Evolutionary conservation across 2,888 invertebrate species (phyloP).

Genomic region (Ectemnius lituratus): DNA sequence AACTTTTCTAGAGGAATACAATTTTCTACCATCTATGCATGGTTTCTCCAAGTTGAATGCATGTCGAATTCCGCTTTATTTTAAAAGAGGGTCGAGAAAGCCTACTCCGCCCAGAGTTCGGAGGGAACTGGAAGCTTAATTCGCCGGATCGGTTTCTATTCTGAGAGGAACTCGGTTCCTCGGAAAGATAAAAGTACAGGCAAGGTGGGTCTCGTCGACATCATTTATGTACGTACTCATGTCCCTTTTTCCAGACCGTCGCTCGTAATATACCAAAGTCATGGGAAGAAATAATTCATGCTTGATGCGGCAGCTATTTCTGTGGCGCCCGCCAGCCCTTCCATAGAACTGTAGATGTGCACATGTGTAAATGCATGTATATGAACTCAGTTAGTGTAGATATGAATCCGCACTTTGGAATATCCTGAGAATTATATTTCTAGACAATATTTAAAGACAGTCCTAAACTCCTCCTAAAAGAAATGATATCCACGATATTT

Average conservation of each 20-base stretch:
- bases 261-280: constrained; percentile 59
- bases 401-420: no score
- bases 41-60: no score
- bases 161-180: constrained; percentile 16
- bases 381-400: no score
- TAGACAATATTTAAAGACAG: no score
- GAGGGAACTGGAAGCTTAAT: constrained; percentile 13
- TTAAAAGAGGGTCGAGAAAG: no score
- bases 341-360: background rate
- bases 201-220: constrained; percentile 22
- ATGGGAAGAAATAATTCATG: constrained; percentile 62
- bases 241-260: constrained; percentile 25
- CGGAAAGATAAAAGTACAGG: constrained; percentile 26
- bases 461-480: no score
- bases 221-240: constrained; percentile 4
- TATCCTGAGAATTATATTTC: no score
- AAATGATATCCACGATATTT: no score
- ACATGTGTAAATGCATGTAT: no score
- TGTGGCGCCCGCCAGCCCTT: constrained; percentile 59
- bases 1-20: no score
- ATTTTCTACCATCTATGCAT: no score
- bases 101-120: background rate
- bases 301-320: constrained; percentile 47
- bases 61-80: no score
- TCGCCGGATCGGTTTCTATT: constrained; percentile 3